Percentiles rank a stretch among this genome's conserved stretches.
These are phyloP conservation scores for Meda fulgida DNA, from an alignment of 2,797 vertebrate species.

Conservation along the genomic window DNA sequence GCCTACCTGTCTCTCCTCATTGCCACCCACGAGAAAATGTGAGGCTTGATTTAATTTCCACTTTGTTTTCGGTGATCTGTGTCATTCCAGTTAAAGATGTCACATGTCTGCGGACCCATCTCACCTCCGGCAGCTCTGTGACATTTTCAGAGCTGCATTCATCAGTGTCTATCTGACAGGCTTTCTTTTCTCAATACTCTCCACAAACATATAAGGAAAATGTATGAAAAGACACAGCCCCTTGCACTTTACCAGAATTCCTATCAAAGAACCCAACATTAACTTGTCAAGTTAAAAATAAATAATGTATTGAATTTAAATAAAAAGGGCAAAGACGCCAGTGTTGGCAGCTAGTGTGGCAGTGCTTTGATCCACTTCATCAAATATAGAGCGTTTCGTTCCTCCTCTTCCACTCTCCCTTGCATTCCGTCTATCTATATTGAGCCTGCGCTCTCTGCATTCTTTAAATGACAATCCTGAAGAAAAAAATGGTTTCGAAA, in stretches of 20 bases:
- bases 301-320: constrained; percentile 58
- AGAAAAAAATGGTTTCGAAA: constrained; percentile 38
- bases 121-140: constrained; percentile 46
- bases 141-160: constrained; percentile 58
- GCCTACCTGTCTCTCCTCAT: constrained; percentile 14
- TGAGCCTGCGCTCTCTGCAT: constrained; percentile 46
- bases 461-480: constrained; percentile 58
- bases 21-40: constrained; percentile 29
- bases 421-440: constrained; percentile 49
- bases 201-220: constrained; percentile 53
- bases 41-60: constrained; percentile 53
- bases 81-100: constrained; percentile 51
- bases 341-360: constrained; percentile 41
- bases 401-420: constrained; percentile 54
- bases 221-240: constrained; percentile 31
- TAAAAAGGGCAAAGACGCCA: constrained; percentile 35
- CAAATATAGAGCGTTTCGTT: constrained; percentile 58
- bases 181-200: constrained; percentile 2
- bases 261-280: constrained; percentile 58
- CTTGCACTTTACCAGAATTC: constrained; percentile 43
- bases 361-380: constrained; percentile 61
- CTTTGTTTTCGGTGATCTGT: constrained; percentile 47
- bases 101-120: constrained; percentile 29
- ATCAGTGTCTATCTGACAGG: constrained; percentile 49
- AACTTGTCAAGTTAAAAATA: constrained; percentile 61